Evolutionary conservation across 2,113 vertebrate genomes (phyloP), one percentile per base, ranked within the genome.

Genomic region (Glaucidium brasilianum): DNA sequence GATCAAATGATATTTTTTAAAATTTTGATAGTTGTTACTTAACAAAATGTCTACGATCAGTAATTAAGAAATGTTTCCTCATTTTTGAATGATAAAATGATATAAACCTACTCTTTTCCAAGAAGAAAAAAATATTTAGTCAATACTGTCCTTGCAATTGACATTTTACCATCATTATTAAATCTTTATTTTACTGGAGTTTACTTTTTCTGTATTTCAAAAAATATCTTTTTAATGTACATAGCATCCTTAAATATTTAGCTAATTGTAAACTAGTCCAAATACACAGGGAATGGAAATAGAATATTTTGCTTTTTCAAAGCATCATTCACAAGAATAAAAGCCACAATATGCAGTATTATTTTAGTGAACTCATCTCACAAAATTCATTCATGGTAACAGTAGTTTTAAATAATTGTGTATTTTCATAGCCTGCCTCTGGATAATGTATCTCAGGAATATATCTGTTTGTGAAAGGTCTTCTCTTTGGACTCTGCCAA

Each of bases 391-490:
- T 86, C 32, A 53, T 14, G 11, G 18, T 26, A 35, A 45, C 9
- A 60, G 29, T 10, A 3, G 66, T 64, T 89, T 69, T 34, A 90
- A 49, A 73, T 26, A 6, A 34, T 34, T 49, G 5, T 67, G 11
- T 43, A 45, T 67, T 91, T 79, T 39, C 67, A 59, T 58, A 59
- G 15, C 7, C 29, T 67, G 15, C 27, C 34, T 59, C 34, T 59
- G 34, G 55, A 20, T 58, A 59, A 37, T 7, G 4, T 49, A 43
- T 2, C 3, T 59, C 25, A 64, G 29, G 32, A 77, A 27, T 19
- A 25, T 4, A 23, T n/a, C 20, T 62, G 4, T 25, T 58, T 0
- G 0, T 79, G 12, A 58, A 72, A 67, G 23, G 6, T 5, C 8
- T 81, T 84, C 53, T 62, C 17, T 21, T 41, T 58, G 35, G 5